These are phyloP conservation scores for Tetragonula clypearis DNA, from an alignment of 1,140 invertebrate genomes.

Conservation along the genomic window DNA sequence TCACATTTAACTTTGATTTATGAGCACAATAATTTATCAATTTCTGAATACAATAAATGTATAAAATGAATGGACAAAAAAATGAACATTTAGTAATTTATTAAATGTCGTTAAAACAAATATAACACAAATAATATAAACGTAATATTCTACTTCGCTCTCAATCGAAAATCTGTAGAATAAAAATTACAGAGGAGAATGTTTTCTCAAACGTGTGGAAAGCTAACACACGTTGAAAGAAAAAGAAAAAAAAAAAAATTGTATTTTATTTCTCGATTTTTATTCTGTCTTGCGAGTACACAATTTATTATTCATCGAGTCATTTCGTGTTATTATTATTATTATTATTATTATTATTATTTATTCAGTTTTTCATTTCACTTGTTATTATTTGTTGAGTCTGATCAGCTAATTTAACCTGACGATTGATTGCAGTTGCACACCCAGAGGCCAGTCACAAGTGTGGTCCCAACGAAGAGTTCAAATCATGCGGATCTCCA, in stretches of 20 bases:
- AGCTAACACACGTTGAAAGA: too few relatives aligned
- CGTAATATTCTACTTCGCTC: neutral
- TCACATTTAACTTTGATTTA: too few relatives aligned
- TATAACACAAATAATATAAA: neutral
- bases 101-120: too few relatives aligned
- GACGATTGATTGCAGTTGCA: constrained; percentile 4
- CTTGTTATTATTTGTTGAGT: too few relatives aligned
- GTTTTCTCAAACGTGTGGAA: too few relatives aligned
- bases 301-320: neutral
- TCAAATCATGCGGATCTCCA: constrained; percentile 21
- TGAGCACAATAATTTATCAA: neutral
- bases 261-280: neutral
- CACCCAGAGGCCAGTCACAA: neutral
- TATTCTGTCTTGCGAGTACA: neutral
- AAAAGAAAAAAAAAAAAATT: neutral
- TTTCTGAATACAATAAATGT: too few relatives aligned
- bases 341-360: too few relatives aligned
- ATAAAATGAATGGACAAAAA: too few relatives aligned
- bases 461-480: constrained; percentile 45
- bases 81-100: too few relatives aligned
- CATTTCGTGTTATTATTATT: too few relatives aligned
- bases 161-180: neutral
- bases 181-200: neutral
- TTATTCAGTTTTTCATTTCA: too few relatives aligned
- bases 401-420: neutral